Base-by-base conservation (phyloP, 1,140 invertebrate genomes). In the Eriocheir sinensis region DNA sequence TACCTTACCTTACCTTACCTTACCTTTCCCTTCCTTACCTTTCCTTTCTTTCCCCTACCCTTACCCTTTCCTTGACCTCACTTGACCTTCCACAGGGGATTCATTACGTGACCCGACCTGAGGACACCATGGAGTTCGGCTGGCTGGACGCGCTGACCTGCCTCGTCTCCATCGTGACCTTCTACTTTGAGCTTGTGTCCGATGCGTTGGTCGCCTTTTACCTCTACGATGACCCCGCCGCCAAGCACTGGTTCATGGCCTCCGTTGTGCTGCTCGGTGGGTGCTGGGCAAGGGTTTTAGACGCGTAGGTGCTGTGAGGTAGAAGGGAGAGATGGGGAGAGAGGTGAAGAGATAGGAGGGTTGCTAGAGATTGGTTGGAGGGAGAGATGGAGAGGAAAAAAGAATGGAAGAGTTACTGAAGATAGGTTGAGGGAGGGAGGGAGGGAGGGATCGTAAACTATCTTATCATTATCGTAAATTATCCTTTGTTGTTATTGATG, bases 121-220 rank as follows among this genome's bases (percentile, higher is more conserved):
- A 94, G 44, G 81, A 94, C 81, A 91, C 93, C 3, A 27, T 94
- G 27, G 89, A 91, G 81, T 94, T 94, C 80, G 32, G 17, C 0
- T 94, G 93, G 93, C 21, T 91, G 0, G 93, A 94, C 36, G 89
- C 93, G 0, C 27, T 94, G 34, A 94, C 93, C 1, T 79, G 89
- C 4, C 17, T 94, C 41, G 44, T 94, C 6, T 94, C 93, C n/a
- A 94, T 94, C 79, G 80, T 53, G 30, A 72, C 93, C 41, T 94
- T 94, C 89, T 91, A 91, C 80, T 94, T 94, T 80, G 89, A 94
- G 80, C 80, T 91, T 40, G 89, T 91, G n/a, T 91, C 89, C 8
- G 93, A 94, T 53, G 48, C 38, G 27, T 81, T 94, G 2, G 89
- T 91, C 0, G 60, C 81, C 34, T 94, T 30, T 89, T 94, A 88